phyloP scores from a whole-genome alignment of 2,888 invertebrate genomes.

The Drosophila buzzatii region DNA sequence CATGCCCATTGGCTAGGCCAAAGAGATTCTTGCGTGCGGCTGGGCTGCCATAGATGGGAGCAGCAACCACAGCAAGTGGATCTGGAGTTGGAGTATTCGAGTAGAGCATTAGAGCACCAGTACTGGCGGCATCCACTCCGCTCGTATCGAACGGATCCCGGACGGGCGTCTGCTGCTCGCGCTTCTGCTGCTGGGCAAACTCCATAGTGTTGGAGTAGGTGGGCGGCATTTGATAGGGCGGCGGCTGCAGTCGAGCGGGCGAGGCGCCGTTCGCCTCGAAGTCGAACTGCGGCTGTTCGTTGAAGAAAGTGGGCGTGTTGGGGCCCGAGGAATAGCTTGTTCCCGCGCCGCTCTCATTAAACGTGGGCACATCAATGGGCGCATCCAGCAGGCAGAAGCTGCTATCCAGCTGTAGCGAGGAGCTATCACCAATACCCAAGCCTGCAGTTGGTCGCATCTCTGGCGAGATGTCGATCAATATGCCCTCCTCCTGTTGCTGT shows the following conservation, averaged over 20 bases:
- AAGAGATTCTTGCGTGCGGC: conserved; percentile 79
- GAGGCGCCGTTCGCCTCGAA: conserved; percentile 53
- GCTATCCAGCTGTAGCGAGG: conserved; percentile 80
- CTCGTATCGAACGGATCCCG: conserved; percentile 90
- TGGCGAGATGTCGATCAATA: conserved; percentile 91
- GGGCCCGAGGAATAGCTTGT: conserved; percentile 46
- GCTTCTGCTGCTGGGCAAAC: conserved; percentile 70
- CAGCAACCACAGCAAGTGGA: conserved; percentile 3
- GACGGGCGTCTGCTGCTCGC: conserved; percentile 44
- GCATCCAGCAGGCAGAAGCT: conserved; percentile 89
- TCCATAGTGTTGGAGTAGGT: conserved; percentile 86
- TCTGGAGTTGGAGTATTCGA: conserved; percentile 63
- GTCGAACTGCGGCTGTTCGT: conserved; percentile 69
- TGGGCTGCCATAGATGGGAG: conserved; percentile 60
- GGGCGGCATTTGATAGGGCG: conserved; percentile 87
- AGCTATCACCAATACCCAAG: conserved; percentile 61
- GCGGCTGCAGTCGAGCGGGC: conserved; percentile 84
- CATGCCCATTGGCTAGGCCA: conserved; percentile 33
- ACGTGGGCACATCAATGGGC: conserved; percentile 89
- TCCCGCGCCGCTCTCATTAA: conserved; percentile 49
- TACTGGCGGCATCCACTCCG: conserved; percentile 35
- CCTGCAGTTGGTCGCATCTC: conserved; percentile 76
- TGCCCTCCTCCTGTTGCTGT: conserved; percentile 87
- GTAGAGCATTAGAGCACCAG: conserved; percentile 61
- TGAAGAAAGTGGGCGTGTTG: conserved; percentile 61